Evolutionary conservation across 1,140 invertebrate genomes (phyloP), one percentile per base, ranked within the genome.

Genomic region (Gryllus bimaculatus): DNA sequence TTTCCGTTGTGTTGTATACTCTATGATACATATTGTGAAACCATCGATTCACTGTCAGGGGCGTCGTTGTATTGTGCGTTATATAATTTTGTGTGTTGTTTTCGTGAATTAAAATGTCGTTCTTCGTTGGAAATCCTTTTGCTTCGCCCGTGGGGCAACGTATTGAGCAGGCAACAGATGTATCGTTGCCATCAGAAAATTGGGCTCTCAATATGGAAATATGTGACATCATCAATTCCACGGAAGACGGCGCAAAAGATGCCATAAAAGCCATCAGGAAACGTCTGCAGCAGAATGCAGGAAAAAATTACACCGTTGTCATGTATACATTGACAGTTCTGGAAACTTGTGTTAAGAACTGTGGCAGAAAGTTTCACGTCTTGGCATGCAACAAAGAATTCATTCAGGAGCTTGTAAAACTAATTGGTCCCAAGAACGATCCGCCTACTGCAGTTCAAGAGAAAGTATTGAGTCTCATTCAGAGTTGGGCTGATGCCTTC

Each of bases 161-260:
- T 89, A 98, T 99, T 86, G 97, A 98, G 87, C 93, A 96, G 90
- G 97, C 97, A 66, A 98, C 97, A 82, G 97, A 98, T 92, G 93
- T 92, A 73, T 90, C 89, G 49, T 88, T 98, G 82, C 92, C 95
- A 8, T 96, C 95, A 47, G 97, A 99, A 87, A 97, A 99, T 85
- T 99, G 98, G 97, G 94, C 92, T 18, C 89, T 99, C 66, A 98
- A 98, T 86, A 98, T 99, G 94, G 97, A 99, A 90, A 98, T 99
- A 84, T 99, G 98, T 89, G 98, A 99, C 87, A 92, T 97, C 82
- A 95, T 99, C 81, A 99, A 99, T 87, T 94, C 95, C 84, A 96
- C 93, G 78, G 95, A 98, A 84, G 97, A 99, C 84, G 96, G 95
- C 26, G 94, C 97, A 13, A 95, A 96, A 87, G 98, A 99, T 90